phyloP scores from a whole-genome alignment of 1,140 invertebrate species.

The Sinonovacula constricta region DNA sequence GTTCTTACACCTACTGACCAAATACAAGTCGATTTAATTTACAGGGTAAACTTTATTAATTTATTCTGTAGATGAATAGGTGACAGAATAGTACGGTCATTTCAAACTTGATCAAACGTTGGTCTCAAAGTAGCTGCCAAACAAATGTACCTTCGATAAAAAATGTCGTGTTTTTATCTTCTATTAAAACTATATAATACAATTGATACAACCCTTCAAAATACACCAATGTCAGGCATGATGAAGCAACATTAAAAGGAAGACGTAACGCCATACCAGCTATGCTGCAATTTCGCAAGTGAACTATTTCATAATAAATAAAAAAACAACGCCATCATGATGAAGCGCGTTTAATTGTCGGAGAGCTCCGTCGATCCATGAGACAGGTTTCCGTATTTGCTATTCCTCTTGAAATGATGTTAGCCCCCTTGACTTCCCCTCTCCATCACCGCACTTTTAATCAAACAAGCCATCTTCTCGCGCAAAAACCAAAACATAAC shows the following conservation, averaged over 20 bases:
- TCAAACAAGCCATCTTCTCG: neutral
- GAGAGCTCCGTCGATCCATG: neutral
- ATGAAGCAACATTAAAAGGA: neutral
- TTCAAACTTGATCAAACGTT: too few relatives aligned
- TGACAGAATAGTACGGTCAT: too few relatives aligned
- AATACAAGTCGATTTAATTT: too few relatives aligned
- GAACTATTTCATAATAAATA: neutral
- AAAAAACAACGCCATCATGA: neutral
- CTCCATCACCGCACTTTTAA: neutral
- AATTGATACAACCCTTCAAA: too few relatives aligned
- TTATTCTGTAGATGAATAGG: too few relatives aligned
- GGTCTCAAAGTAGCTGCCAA: too few relatives aligned
- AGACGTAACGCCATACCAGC: neutral
- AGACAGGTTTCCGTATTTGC: neutral
- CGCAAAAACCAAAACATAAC: slow-evolving; percentile 1
- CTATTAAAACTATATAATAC: too few relatives aligned
- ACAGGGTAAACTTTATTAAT: too few relatives aligned
- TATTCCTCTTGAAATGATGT: neutral
- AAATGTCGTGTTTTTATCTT: too few relatives aligned
- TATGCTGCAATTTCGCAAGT: too few relatives aligned
- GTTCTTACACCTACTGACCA: too few relatives aligned
- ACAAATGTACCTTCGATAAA: too few relatives aligned
- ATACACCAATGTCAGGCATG: neutral
- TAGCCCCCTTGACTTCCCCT: neutral
- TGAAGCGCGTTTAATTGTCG: neutral